A percentile compares a stretch with the other conserved stretches of the same genome.
These are phyloP conservation scores for Crossoptilon crossoptilon DNA, from an alignment of 2,797 vertebrate species.

Conservation along the genomic window DNA sequence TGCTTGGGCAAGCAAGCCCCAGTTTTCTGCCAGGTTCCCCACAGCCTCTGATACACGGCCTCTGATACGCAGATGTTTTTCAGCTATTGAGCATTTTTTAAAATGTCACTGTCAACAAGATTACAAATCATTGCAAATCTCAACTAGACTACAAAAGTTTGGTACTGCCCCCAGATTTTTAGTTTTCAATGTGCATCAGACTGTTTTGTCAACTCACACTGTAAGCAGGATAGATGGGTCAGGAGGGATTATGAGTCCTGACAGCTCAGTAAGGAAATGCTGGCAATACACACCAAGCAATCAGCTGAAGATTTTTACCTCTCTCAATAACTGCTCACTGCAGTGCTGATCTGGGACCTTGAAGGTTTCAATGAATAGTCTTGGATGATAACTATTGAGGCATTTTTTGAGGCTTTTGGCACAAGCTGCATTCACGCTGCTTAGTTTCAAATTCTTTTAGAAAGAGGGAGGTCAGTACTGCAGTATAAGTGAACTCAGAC, in stretches of 20 bases:
- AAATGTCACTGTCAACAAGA: neutral
- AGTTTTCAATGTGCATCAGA: neutral
- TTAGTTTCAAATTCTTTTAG: neutral
- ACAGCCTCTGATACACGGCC: neutral
- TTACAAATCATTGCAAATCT: neutral
- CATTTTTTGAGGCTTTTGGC: neutral
- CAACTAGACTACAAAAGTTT: neutral
- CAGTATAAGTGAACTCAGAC: neutral
- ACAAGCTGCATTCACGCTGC: neutral
- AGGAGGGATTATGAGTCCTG: neutral
- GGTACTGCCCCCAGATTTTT: neutral
- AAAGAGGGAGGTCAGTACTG: neutral
- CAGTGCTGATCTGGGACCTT: neutral
- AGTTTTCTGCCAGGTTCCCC: neutral
- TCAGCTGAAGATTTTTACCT: neutral
- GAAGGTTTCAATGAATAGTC: neutral
- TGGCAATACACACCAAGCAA: neutral
- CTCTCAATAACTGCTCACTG: neutral
- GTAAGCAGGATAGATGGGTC: neutral
- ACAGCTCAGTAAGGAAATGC: neutral
- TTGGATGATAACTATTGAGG: neutral
- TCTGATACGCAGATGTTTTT: neutral
- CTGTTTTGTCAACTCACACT: neutral
- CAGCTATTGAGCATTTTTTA: neutral
- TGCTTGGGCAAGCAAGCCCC: neutral